These are phyloP conservation scores for Erpobdella octoculata DNA, from an alignment of 2,888 invertebrate species.

Conservation along the genomic window DNA sequence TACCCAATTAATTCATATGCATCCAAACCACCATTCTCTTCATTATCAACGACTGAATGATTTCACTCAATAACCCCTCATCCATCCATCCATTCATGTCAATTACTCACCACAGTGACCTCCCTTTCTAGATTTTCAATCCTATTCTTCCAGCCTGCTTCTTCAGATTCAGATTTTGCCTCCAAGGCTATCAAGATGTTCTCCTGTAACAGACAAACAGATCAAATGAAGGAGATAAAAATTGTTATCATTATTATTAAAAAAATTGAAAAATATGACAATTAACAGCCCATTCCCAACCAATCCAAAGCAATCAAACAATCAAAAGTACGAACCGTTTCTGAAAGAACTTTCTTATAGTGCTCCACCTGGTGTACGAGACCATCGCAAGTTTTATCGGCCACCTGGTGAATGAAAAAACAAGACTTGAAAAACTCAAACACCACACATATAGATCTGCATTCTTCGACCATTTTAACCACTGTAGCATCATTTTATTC, in stretches of 20 bases:
- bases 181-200: constrained; percentile 12
- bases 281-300: too few relatives aligned
- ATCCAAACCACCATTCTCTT: too few relatives aligned
- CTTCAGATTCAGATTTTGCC: not conserved
- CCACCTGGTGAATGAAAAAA: not conserved
- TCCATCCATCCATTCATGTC: not conserved
- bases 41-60: too few relatives aligned
- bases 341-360: constrained; percentile 8
- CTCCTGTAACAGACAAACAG: constrained; percentile 4
- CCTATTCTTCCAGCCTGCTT: constrained; percentile 10
- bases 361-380: constrained; percentile 9
- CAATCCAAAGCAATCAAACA: not conserved
- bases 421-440: too few relatives aligned
- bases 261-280: too few relatives aligned
- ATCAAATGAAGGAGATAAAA: not conserved
- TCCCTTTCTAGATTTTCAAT: constrained; percentile 6
- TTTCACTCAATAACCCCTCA: too few relatives aligned
- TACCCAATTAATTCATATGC: too few relatives aligned
- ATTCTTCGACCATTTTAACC: too few relatives aligned
- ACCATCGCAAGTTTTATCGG: not conserved
- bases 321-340: constrained; percentile 1
- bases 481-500: too few relatives aligned
- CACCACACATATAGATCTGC: too few relatives aligned
- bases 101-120: not conserved
- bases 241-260: not conserved